Percentiles rank a stretch among this genome's conserved stretches.
Evolutionary conservation across 2,888 invertebrate genomes (phyloP).

Genomic region (Cephonodes hylas): DNA sequence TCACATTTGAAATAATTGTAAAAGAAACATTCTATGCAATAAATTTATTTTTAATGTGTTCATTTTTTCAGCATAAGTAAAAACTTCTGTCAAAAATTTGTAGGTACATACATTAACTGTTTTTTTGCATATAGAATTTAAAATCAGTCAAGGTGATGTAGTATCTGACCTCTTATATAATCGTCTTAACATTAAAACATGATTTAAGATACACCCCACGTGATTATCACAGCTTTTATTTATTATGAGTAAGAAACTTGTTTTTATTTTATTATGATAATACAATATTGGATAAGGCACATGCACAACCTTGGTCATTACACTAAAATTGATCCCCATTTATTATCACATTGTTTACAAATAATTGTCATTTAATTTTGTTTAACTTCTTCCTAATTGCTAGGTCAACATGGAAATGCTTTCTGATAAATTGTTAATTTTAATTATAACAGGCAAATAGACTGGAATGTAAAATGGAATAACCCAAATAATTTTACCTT

Average conservation of each 20-base stretch:
- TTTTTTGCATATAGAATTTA: background rate
- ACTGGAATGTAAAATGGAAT: constrained; percentile 5
- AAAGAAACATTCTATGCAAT: too few relatives aligned
- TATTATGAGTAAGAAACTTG: background rate
- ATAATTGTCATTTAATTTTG: background rate
- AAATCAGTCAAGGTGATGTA: constrained; percentile 15
- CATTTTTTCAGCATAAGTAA: too few relatives aligned
- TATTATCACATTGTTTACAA: constrained; percentile 17
- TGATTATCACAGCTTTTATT: constrained; percentile 41
- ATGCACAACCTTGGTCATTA: constrained; percentile 34
- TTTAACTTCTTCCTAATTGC: background rate
- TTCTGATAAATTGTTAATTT: background rate
- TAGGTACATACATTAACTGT: background rate
- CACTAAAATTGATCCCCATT: constrained; percentile 25
- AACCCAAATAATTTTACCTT: constrained; percentile 38
- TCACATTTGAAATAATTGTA: too few relatives aligned
- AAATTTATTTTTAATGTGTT: too few relatives aligned
- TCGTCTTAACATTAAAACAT: constrained; percentile 33
- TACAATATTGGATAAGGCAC: constrained; percentile 33
- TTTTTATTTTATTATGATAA: constrained; percentile 5
- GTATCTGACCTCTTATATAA: constrained; percentile 47
- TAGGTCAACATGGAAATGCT: background rate
- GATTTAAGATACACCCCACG: constrained; percentile 24
- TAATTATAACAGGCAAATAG: background rate
- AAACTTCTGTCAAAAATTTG: background rate